Conservation (phyloP, 2,113 vertebrate species). For the Tautogolabrus adspersus region DNA sequence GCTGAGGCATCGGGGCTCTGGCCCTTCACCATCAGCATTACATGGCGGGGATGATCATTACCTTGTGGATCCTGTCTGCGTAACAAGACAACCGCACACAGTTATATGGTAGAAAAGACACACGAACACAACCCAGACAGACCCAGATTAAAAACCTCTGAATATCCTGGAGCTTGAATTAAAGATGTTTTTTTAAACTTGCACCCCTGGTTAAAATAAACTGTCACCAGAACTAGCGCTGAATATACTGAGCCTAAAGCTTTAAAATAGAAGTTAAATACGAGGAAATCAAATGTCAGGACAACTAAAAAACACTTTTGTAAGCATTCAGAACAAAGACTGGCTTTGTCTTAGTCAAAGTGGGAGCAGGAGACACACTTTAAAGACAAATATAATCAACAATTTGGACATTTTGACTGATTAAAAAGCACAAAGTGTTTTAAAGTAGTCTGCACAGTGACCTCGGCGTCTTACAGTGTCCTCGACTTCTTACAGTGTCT, state of each 20-base stretch:
- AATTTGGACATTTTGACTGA: neutral
- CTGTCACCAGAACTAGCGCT: neutral
- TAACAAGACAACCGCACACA: conserved; percentile 20
- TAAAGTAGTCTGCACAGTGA: neutral
- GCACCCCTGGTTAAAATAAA: no score
- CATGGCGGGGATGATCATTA: conserved; percentile 66
- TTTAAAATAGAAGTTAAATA: conserved; percentile 1
- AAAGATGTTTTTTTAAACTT: neutral
- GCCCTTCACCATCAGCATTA: conserved; percentile 54
- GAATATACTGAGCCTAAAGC: neutral
- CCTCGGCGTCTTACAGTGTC: no score
- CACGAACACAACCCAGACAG: neutral
- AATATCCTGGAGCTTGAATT: neutral
- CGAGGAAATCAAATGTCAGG: neutral
- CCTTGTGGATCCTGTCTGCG: conserved; percentile 38
- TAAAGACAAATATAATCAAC: neutral
- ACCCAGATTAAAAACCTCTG: neutral
- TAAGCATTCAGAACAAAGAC: neutral
- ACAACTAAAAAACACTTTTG: neutral
- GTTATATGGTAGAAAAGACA: conserved; percentile 18
- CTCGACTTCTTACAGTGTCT: no score
- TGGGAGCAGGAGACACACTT: neutral
- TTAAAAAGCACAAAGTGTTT: neutral
- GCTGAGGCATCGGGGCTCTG: conserved; percentile 51
- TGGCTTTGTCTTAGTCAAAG: neutral